A percentile compares a stretch with the other conserved stretches of the same genome.
phyloP scores from a whole-genome alignment of 2,888 invertebrate genomes.

The Agriotes lineatus region DNA sequence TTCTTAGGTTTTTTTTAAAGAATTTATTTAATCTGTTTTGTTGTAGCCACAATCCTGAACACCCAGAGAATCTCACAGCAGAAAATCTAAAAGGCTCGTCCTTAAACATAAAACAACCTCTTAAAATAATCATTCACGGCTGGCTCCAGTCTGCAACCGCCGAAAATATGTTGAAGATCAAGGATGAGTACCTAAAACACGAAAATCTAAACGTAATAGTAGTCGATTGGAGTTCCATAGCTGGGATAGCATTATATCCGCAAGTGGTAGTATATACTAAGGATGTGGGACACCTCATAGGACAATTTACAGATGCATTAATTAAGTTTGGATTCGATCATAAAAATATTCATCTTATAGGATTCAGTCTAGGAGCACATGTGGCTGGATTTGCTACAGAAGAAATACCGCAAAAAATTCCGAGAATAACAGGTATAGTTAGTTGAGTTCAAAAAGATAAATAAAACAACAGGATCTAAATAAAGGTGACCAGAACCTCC shows the following conservation, averaged over 20 bases:
- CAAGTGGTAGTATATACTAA: neutral
- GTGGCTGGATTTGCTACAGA: neutral
- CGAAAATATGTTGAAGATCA: neutral
- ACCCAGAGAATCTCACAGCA: too few relatives aligned
- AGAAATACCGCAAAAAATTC: neutral
- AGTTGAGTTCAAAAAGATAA: too few relatives aligned
- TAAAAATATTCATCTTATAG: slow-evolving; percentile 3
- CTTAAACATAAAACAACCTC: neutral
- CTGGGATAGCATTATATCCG: neutral
- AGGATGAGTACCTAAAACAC: neutral
- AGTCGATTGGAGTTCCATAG: neutral
- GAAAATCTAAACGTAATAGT: neutral
- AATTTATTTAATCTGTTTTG: too few relatives aligned
- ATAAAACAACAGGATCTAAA: too few relatives aligned
- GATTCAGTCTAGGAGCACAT: neutral
- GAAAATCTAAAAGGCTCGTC: neutral
- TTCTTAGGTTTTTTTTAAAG: too few relatives aligned
- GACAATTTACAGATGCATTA: neutral
- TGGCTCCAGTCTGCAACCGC: neutral
- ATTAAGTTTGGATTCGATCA: neutral
- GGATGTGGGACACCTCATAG: neutral
- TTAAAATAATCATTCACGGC: neutral
- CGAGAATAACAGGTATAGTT: neutral
- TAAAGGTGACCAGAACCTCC: too few relatives aligned
- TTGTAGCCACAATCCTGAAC: too few relatives aligned